These are phyloP conservation scores for Lepidochrysops patricia DNA, from an alignment of 2,888 invertebrate species.

Conservation along the genomic window DNA sequence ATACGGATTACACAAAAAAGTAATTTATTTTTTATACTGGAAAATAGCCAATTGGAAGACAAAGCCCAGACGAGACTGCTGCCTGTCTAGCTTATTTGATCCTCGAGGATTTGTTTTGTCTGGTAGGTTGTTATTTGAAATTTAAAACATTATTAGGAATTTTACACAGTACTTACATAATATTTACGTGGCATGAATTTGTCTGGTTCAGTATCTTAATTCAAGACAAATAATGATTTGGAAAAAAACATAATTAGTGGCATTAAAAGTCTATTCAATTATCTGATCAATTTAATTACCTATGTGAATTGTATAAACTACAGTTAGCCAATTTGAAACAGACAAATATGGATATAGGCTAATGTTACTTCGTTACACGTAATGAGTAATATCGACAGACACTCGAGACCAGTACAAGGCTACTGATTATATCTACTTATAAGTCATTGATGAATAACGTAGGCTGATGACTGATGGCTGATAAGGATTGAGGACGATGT, in stretches of 20 bases:
- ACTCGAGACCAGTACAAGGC: neutral
- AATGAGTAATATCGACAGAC: neutral
- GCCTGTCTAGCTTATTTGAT: neutral
- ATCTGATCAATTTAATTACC: neutral
- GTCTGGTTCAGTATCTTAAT: too few species aligned
- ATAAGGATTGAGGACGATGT: neutral
- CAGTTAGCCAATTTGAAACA: neutral
- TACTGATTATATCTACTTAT: neutral
- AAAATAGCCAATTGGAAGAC: neutral
- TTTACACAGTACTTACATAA: neutral
- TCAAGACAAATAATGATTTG: neutral
- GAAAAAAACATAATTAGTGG: neutral
- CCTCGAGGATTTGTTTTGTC: neutral
- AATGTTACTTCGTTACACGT: neutral
- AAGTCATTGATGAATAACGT: neutral
- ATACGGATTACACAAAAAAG: too few species aligned
- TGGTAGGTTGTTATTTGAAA: too few species aligned
- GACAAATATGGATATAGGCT: neutral
- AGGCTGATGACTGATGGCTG: too few species aligned
- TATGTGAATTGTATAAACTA: neutral
- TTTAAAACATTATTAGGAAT: neutral
- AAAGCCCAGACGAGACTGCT: neutral
- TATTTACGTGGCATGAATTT: neutral
- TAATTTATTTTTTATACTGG: too few species aligned
- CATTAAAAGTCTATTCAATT: neutral